A percentile compares a stretch with the other conserved stretches of the same genome.
phyloP scores from a whole-genome alignment of 2,888 invertebrate genomes.

The Diaperis boleti region DNA sequence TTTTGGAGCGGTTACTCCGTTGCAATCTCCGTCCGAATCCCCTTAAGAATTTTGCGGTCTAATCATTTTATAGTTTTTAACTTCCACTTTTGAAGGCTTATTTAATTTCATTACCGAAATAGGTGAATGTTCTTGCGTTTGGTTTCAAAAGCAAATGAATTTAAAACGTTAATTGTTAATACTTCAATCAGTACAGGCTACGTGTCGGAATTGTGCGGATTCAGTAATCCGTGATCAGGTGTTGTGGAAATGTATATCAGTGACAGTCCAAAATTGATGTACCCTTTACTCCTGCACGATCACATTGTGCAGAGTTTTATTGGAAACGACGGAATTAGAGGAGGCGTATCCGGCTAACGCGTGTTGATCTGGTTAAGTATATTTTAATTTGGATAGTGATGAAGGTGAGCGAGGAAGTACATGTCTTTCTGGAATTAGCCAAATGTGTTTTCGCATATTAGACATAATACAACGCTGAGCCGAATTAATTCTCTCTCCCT shows the following conservation, averaged over 20 bases:
- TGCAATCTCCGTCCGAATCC: too few species aligned
- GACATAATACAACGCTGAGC: conserved; percentile 64
- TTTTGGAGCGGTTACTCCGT: too few species aligned
- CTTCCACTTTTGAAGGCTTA: too few species aligned
- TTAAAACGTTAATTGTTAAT: too few species aligned
- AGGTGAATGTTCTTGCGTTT: too few species aligned
- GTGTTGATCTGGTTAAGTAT: conserved; percentile 19
- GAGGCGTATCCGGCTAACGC: conserved; percentile 4
- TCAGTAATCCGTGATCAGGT: conserved; percentile 5
- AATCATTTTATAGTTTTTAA: too few species aligned
- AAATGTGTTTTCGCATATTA: conserved; percentile 66
- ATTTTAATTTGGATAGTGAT: conserved; percentile 34
- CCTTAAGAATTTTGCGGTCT: too few species aligned
- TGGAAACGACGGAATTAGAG: conserved; percentile 7
- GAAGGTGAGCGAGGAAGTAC: conserved; percentile 38
- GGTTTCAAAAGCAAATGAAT: too few species aligned
- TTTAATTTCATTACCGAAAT: too few species aligned
- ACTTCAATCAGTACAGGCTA: too few species aligned
- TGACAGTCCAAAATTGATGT: conserved; percentile 6
- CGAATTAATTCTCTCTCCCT: conserved; percentile 64
- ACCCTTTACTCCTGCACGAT: conserved; percentile 8
- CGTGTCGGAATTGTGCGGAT: too few species aligned
- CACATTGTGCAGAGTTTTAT: conserved; percentile 16
- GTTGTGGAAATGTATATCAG: neutral
- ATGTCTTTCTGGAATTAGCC: conserved; percentile 52